phyloP scores from a whole-genome alignment of 2,888 invertebrate species.

The Zelleria hepariella region DNA sequence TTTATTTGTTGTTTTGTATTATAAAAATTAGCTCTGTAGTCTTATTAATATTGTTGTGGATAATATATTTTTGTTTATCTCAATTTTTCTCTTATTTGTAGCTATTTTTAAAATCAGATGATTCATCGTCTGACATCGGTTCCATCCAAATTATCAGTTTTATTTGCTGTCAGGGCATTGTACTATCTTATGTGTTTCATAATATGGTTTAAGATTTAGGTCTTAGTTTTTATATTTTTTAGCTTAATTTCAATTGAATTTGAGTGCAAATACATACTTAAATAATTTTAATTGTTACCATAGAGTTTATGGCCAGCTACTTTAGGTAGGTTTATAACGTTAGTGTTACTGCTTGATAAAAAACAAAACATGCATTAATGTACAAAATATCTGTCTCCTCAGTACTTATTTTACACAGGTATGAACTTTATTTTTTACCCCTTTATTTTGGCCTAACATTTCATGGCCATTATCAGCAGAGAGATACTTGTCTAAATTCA shows the following conservation, averaged over 20 bases:
- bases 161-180: slow-evolving; percentile 1
- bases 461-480: too few species aligned
- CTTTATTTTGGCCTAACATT: not conserved
- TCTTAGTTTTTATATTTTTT: slow-evolving; percentile 24
- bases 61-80: slow-evolving; percentile 49
- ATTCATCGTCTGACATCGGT: slow-evolving; percentile 28
- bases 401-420: not conserved
- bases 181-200: slow-evolving; percentile 11
- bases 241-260: slow-evolving; percentile 52
- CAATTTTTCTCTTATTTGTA: slow-evolving; percentile 14
- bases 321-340: slow-evolving; percentile 48
- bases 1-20: slow-evolving; percentile 69
- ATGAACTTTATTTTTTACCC: not conserved
- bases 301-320: slow-evolving; percentile 65
- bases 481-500: too few species aligned
- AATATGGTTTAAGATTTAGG: slow-evolving; percentile 11
- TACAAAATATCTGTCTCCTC: slow-evolving; percentile 15
- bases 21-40: slow-evolving; percentile 48
- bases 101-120: not conserved
- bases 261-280: slow-evolving; percentile 45
- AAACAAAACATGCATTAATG: slow-evolving; percentile 40
- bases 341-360: slow-evolving; percentile 50
- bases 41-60: slow-evolving; percentile 31
- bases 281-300: slow-evolving; percentile 59
- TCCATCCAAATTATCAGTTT: slow-evolving; percentile 37